Percentiles rank a stretch among this genome's conserved stretches.
phyloP scores from a whole-genome alignment of 2,113 vertebrate genomes.

The Bagarius yarrelli region DNA sequence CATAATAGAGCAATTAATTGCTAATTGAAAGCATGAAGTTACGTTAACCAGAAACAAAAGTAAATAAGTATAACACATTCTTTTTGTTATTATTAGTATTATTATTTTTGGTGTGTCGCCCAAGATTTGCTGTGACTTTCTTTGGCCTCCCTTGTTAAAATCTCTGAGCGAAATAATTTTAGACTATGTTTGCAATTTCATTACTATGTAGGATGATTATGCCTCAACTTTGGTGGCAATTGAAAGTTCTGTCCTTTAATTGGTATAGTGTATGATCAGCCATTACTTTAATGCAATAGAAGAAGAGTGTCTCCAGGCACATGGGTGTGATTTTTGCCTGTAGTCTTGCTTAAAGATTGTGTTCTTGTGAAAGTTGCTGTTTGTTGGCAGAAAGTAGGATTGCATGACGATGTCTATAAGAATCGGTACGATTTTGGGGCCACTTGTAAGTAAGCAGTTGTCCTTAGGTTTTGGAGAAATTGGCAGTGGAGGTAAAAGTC shows the following conservation, averaged over 20 bases:
- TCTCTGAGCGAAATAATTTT: conserved; percentile 65
- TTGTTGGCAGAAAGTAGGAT: conserved; percentile 60
- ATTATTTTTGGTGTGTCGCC: too few species aligned
- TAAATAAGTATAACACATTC: too few species aligned
- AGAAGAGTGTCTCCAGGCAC: conserved; percentile 42
- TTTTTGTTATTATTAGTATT: too few species aligned
- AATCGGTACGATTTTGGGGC: conserved; percentile 21
- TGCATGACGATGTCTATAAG: conserved; percentile 57
- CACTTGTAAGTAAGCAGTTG: conserved; percentile 32
- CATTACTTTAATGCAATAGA: conserved; percentile 67
- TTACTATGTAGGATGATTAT: conserved; percentile 65
- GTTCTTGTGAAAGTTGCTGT: conserved; percentile 51
- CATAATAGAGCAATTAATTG: too few species aligned
- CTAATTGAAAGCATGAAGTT: too few species aligned
- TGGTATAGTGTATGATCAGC: conserved; percentile 74
- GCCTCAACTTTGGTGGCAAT: conserved; percentile 75
- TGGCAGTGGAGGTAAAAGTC: conserved; percentile 81
- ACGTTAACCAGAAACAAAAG: too few species aligned
- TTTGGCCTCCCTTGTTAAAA: conserved; percentile 45
- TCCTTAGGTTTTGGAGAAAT: conserved; percentile 95
- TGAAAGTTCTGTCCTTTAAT: conserved; percentile 78
- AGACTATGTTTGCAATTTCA: conserved; percentile 70
- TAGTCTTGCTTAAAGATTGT: conserved; percentile 57
- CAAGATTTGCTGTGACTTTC: too few species aligned
- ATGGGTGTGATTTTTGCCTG: conserved; percentile 40